phyloP scores from a whole-genome alignment of 2,888 invertebrate genomes.

The Platycheirus rosarum region DNA sequence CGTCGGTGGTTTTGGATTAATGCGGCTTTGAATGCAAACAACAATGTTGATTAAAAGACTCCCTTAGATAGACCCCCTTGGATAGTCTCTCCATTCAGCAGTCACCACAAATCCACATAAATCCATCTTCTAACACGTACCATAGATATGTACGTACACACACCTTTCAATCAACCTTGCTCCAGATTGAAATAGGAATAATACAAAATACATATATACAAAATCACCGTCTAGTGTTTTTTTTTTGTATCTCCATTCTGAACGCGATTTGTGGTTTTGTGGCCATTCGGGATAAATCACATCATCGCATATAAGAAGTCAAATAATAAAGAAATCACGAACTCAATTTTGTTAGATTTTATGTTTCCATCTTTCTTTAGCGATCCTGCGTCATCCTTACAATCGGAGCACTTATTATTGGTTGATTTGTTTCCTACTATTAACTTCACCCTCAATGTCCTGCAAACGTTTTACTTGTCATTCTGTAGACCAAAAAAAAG shows the following conservation, averaged over 20 bases:
- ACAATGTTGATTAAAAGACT: conserved; percentile 21
- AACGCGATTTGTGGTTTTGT: conserved; percentile 48
- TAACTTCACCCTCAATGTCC: conserved; percentile 33
- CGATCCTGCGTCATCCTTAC: background rate
- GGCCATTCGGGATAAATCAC: conserved; percentile 54
- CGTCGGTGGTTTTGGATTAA: conserved; percentile 9
- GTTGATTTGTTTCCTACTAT: too few relatives aligned
- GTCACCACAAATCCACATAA: conserved; percentile 28
- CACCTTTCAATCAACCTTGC: conserved; percentile 24
- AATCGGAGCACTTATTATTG: background rate
- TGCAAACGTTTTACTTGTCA: conserved; percentile 7
- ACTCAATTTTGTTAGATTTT: conserved; percentile 67
- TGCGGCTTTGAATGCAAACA: conserved; percentile 24
- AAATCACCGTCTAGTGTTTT: conserved; percentile 8
- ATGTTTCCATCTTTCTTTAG: background rate
- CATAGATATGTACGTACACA: conserved; percentile 6
- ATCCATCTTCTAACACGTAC: conserved; percentile 27
- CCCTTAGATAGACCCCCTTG: too few relatives aligned
- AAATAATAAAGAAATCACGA: conserved; percentile 74
- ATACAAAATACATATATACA: background rate
- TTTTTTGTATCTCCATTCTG: conserved; percentile 10
- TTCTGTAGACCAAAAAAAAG: background rate
- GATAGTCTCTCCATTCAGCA: too few relatives aligned
- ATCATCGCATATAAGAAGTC: conserved; percentile 63
- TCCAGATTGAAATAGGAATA: conserved; percentile 15